Conservation (phyloP, 2,797 vertebrate genomes). For the Lagorchestes hirsutus region DNA sequence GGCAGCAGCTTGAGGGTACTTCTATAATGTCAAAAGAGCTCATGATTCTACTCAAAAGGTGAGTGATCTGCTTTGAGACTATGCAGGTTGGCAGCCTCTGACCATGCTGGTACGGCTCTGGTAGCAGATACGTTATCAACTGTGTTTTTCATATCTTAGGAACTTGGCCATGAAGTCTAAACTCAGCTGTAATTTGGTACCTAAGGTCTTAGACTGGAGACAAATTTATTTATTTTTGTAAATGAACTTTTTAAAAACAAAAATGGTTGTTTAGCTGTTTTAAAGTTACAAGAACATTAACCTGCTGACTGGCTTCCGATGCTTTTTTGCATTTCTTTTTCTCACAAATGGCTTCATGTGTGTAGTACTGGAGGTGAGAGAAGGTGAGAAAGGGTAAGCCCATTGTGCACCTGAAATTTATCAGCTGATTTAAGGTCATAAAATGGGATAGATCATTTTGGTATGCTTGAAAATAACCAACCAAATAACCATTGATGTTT, state of each 20-base stretch:
- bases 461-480: constrained; percentile 69
- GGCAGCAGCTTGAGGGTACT: constrained; percentile 50
- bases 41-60: not conserved
- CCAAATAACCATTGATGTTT: constrained; percentile 80
- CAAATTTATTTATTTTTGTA: constrained; percentile 75
- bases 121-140: constrained; percentile 64
- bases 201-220: constrained; percentile 81
- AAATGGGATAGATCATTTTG: constrained; percentile 69
- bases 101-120: not conserved
- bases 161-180: constrained; percentile 75
- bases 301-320: constrained; percentile 66
- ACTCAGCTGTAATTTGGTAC: constrained; percentile 84
- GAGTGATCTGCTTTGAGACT: constrained; percentile 58
- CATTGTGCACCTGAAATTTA: constrained; percentile 1
- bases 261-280: constrained; percentile 74
- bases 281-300: constrained; percentile 71
- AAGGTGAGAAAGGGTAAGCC: not conserved
- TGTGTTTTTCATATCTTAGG: constrained; percentile 82
- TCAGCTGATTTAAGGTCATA: constrained; percentile 51
- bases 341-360: constrained; percentile 19
- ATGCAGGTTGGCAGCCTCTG: not conserved
- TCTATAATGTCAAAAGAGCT: constrained; percentile 44
- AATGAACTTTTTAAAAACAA: constrained; percentile 72
- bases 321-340: constrained; percentile 83
- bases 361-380: not conserved